These are phyloP conservation scores for Drosophila meridiana DNA, from an alignment of 2,888 invertebrate species.

Conservation along the genomic window DNA sequence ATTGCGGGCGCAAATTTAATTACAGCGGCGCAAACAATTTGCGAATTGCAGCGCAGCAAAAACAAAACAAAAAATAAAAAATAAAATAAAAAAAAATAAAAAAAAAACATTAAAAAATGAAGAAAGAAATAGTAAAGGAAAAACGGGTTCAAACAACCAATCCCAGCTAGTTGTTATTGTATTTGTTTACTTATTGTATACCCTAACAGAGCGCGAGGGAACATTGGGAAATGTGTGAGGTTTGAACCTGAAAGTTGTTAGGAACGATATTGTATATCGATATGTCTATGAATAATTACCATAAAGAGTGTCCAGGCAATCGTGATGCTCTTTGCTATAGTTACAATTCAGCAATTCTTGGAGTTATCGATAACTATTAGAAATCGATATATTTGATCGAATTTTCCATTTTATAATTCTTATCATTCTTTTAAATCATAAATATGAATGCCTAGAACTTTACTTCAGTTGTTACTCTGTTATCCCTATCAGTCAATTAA, in stretches of 20 bases:
- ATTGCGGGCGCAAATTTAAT: slow-evolving; percentile 55
- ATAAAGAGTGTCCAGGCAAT: too few species aligned
- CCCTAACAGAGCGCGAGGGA: not conserved
- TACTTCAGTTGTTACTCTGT: too few species aligned
- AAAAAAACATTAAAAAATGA: not conserved
- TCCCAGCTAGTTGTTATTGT: slow-evolving; percentile 5
- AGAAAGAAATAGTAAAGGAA: not conserved
- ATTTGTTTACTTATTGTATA: slow-evolving; percentile 5
- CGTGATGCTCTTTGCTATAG: too few species aligned
- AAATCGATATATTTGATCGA: too few species aligned
- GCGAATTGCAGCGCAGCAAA: slow-evolving; percentile 25
- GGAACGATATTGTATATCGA: too few species aligned
- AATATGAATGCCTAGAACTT: too few species aligned
- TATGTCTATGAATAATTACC: too few species aligned
- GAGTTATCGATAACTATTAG: too few species aligned
- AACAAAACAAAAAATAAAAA: not conserved
- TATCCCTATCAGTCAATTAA: too few species aligned
- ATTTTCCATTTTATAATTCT: too few species aligned
- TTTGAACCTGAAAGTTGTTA: not conserved
- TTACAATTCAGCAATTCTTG: too few species aligned
- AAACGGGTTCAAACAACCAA: slow-evolving; percentile 17
- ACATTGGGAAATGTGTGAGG: not conserved
- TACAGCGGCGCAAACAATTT: slow-evolving; percentile 54
- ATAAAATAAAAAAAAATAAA: not conserved
- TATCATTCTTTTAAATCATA: too few species aligned